Conservation (phyloP, 2,113 vertebrate genomes). For the Equus przewalskii region DNA sequence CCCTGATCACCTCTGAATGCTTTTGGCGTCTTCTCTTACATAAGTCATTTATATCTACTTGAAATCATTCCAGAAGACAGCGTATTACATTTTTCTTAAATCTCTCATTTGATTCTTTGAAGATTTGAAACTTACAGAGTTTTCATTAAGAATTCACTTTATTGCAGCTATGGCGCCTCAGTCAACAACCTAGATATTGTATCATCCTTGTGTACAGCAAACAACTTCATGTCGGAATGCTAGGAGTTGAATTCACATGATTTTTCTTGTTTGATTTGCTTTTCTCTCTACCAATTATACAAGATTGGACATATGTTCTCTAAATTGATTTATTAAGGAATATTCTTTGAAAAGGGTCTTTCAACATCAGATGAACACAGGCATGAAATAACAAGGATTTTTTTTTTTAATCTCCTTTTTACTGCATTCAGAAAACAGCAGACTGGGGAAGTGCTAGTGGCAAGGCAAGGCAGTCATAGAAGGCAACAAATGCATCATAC, state of each 20-base stretch:
- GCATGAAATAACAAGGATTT: not conserved
- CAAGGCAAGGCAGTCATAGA: not conserved
- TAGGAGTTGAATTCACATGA: not conserved
- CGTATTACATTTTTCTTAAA: not conserved
- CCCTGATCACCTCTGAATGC: not conserved
- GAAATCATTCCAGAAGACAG: not conserved
- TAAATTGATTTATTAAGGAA: not conserved
- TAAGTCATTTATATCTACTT: not conserved
- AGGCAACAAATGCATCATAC: not conserved
- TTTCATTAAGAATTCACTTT: not conserved
- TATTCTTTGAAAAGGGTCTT: not conserved
- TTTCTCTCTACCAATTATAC: not conserved
- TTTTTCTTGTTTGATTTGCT: not conserved
- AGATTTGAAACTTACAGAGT: not conserved
- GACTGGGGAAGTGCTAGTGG: rapidly evolving
- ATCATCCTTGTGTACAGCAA: not conserved
- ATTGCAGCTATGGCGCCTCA: not conserved
- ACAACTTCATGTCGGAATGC: not conserved
- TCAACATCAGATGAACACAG: not conserved
- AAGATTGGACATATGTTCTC: not conserved
- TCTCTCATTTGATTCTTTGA: not conserved
- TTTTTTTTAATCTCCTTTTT: not conserved
- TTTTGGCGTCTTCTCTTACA: not conserved
- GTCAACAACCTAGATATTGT: not conserved
- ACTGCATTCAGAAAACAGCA: not conserved